Base-by-base conservation (phyloP, 2,113 vertebrate species). In the Alouatta palliata region DNA sequence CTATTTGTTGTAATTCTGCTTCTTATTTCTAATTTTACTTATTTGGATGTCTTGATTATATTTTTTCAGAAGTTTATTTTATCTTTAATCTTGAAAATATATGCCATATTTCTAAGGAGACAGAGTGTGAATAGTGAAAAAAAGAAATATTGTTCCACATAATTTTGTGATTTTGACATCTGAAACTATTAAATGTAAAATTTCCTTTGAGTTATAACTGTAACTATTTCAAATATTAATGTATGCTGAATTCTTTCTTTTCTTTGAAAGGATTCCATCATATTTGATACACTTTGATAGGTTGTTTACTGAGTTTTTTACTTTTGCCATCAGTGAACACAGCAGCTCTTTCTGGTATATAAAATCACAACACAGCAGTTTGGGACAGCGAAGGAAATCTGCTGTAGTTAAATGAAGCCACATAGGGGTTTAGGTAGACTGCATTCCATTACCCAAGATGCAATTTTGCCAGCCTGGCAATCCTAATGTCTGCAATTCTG, bases 171-270 rank as follows among this genome's bases (percentile, higher is more conserved):
- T 35, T 84, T 56, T 87, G 27, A n/a, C 10, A 71, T 85, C 27
- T 91, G n/a, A 86, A 91, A 68, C 30, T 77, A 35, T 25, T 68
- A 21, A 54, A 17, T 76, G 2, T 93, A 49, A 95, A 80, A 11
- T 30, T 5, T 75, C 14, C 13, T 81, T 92, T 73, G 32, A 87
- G 21, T 66, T 68, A 66, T 23, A 58, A 37, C 11, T 79, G 3
- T 23, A n/a, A n/a, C 89, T 86, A 87, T 85, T 88, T 90, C 45
- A 73, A 94, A 64, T 90, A 84, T 81, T 68, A 61, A 30, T 87
- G 11, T 70, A 64, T 61, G 21, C 17, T 66, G 30, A 71, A 5
- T 25, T 25, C 4, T 13, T 56, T 77, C 35, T 68, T 40, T 90
- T 35, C 61, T 95, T 93, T 79, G 5, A 66, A 49, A 83, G n/a